Evolutionary conservation across 2,888 invertebrate species (phyloP).

Genomic region (Biston betularia): DNA sequence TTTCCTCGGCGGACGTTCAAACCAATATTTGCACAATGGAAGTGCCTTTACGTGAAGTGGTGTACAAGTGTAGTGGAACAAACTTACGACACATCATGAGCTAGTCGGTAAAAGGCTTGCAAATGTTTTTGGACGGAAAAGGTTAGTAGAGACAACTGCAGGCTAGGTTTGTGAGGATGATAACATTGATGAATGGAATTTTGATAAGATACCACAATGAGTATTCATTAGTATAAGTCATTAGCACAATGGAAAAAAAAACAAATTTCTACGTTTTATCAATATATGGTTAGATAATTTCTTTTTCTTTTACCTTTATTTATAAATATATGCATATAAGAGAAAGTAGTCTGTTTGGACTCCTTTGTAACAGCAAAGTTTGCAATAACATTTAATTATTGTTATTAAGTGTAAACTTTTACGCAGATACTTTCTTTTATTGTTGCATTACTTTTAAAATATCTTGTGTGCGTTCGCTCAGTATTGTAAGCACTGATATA

Average conservation of each 20-base stretch:
- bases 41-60: conserved; percentile 70
- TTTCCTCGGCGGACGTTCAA: conserved; percentile 59
- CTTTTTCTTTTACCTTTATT: no score
- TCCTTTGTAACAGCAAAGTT: no score
- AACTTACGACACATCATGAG: conserved; percentile 68
- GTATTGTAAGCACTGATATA: conserved; percentile 29
- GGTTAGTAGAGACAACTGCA: conserved; percentile 60
- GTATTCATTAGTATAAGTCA: background rate
- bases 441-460: conserved; percentile 18
- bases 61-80: conserved; percentile 71
- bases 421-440: conserved; percentile 15
- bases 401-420: background rate
- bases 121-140: conserved; percentile 82
- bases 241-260: background rate
- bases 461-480: conserved; percentile 1
- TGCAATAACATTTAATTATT: no score
- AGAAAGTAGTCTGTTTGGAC: no score
- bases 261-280: background rate
- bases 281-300: background rate
- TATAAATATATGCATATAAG: no score
- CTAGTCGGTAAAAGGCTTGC: conserved; percentile 61
- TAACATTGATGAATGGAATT: conserved; percentile 23
- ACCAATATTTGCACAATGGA: conserved; percentile 70
- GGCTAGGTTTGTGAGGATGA: conserved; percentile 2
- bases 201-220: conserved; percentile 6